Base-by-base conservation (phyloP, 1,140 invertebrate genomes). In the Halyomorpha halys region DNA sequence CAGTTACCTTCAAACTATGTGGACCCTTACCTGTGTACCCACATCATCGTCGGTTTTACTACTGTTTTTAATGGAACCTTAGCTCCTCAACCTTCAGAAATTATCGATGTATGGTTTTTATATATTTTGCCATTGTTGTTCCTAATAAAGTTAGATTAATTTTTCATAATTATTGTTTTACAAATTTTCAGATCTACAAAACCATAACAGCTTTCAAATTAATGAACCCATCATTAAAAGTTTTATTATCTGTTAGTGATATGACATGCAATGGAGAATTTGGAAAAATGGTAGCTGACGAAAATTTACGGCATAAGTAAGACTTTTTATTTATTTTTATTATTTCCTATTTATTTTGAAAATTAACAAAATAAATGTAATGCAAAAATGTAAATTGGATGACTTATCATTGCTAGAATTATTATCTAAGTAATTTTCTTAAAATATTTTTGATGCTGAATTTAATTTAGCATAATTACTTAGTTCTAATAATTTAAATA, bases 231-330 rank as follows among this genome's bases (percentile, higher is more conserved):
- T 71, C 83, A 51, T 76, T 94, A 21, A 90, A 89, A 76, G 75
- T 93, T 13, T 76, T 94, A 68, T 70, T 94, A 0, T 88, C 86
- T 68, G 79, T 90, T 51, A 89, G 86, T n/a, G 86, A 86, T 18
- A 78, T 78, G 47, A 79, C 78, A 4, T 76, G 80, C 60, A 74
- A 75, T 66, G 65, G 66, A 64, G 84, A 83, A 1, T 91, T 89
- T 74, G 75, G 80, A 9, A 70, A 80, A 44, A 88, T 90, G 85
- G 83, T 89, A 6, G 68, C 75, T 18, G 82, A 83, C 70, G 83
- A 87, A 72, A 76, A 77, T 0, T 82, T 78, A 60, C 79, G 87
- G 64, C 84, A 86, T 77, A 73, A 68, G 79, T 81, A 74, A 62
- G 3, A 59, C 56, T 63, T 44, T 8, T 59, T 27, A 19, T 53